Conservation (phyloP, 2,888 invertebrate genomes). For the Rhyacophila evoluta region DNA sequence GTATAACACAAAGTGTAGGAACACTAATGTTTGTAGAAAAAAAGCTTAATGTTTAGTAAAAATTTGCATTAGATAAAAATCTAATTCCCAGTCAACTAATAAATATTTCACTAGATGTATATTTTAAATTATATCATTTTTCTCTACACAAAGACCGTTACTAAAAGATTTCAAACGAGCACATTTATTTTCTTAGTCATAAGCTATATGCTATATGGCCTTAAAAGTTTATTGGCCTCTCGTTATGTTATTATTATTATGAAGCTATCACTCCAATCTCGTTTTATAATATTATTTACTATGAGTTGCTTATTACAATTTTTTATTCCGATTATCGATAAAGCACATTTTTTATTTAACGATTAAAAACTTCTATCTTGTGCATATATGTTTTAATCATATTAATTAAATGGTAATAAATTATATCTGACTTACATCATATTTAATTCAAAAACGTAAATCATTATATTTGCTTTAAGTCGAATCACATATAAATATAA, state of each 20-base stretch:
- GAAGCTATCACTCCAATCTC: constrained; percentile 4
- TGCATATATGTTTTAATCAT: not conserved
- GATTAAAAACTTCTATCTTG: not conserved
- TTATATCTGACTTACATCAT: no score
- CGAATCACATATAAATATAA: no score
- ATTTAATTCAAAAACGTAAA: no score
- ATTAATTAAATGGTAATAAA: not conserved
- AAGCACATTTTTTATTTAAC: not conserved
- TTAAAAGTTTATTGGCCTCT: constrained; percentile 8
- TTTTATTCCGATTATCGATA: constrained; percentile 2
- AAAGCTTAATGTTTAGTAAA: no score
- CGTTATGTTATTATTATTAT: not conserved
- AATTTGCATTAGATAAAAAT: no score
- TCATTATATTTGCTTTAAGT: no score
- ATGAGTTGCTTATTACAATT: not conserved
- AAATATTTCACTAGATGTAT: no score
- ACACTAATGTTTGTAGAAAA: no score
- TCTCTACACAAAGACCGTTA: not conserved
- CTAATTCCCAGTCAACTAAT: no score
- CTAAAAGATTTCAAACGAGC: not conserved
- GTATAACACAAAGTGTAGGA: no score
- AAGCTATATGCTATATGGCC: constrained; percentile 1
- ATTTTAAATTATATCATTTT: no score
- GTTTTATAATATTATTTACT: constrained; percentile 14
- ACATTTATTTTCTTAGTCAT: not conserved